Evolutionary conservation across 1,140 invertebrate genomes (phyloP), one percentile per base, ranked within the genome.

Genomic region (Drosophila trapezifrons): DNA sequence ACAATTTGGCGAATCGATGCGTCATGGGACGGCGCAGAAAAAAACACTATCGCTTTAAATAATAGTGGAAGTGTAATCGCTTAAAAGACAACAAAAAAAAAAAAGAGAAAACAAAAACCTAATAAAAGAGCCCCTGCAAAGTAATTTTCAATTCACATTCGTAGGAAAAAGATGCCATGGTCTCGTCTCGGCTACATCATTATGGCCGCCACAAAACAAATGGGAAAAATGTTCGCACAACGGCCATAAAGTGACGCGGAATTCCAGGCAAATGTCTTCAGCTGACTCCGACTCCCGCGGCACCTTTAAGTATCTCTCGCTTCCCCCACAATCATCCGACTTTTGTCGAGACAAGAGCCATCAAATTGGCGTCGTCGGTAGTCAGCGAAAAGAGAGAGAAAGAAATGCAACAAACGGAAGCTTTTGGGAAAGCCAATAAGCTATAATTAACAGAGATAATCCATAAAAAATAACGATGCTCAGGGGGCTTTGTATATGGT

Each of bases 61-160:
- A 66, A 76, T 52, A 54, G n/a, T 37, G 46, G 37, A 74, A 52
- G 62, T 76, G 54, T 76, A 76, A 76, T 59, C 72, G 55, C 37
- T 59, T 55, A 40, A 46, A 47, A 66, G 46, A 38, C 52, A 42
- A 22, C 38, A 9, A 40, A 27, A 51, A 22, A 54, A 12, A 57
- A 35, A 63, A 51, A 64, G 51, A 43, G 51, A 46, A 75, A 64
- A 74, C 22, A 63, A 64, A 75, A 74, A 64, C 27, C 60, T 55
- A 54, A 75, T 71, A 58, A 58, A 69, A 69, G 12, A 43, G 62
- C 32, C 17, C 37, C 65, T 25, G n/a, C 29, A 51, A 75, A 75
- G 55, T 52, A 25, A 72, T 73, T 60, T 73, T 73, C 70, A 72
- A 72, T 72, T 73, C 38, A 72, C 55, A 72, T 72, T 60, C 67